phyloP scores from a whole-genome alignment of 2,797 vertebrate genomes.

The Aselliscus stoliczkanus region DNA sequence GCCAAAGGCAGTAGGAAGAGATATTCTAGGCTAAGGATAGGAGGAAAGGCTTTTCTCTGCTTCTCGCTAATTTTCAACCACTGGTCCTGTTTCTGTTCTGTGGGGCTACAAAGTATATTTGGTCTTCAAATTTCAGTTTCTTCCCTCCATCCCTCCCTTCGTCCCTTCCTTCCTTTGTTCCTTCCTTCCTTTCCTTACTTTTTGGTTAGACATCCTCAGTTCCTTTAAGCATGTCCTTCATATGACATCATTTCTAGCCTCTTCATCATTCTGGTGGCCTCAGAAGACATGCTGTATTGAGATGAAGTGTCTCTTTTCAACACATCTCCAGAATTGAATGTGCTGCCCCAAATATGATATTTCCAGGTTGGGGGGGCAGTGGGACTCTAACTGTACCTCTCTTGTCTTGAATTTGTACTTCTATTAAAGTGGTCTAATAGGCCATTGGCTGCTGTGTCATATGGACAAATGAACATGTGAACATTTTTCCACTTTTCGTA shows the following conservation, averaged over 20 bases:
- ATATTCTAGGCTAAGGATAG: background rate
- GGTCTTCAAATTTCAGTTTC: background rate
- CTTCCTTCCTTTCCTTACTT: background rate
- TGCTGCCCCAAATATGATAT: background rate
- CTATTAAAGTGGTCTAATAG: background rate
- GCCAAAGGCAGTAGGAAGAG: background rate
- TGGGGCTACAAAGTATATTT: background rate
- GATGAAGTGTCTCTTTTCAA: background rate
- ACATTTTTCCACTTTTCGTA: background rate
- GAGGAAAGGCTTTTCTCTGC: background rate
- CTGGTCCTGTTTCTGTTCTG: background rate
- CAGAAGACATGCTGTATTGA: background rate
- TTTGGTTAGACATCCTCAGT: background rate
- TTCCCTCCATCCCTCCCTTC: background rate
- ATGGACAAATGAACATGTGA: background rate
- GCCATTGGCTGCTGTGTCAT: background rate
- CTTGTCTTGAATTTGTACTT: background rate
- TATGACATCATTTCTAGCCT: background rate
- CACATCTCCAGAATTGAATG: background rate
- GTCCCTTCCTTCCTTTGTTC: accelerated
- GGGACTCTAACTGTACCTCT: background rate
- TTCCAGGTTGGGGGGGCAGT: background rate
- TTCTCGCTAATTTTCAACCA: background rate
- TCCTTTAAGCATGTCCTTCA: background rate
- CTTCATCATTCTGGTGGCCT: background rate